Evolutionary conservation across 2,113 vertebrate genomes (phyloP), one percentile per base, ranked within the genome.

Genomic region (Pluvialis apricaria): DNA sequence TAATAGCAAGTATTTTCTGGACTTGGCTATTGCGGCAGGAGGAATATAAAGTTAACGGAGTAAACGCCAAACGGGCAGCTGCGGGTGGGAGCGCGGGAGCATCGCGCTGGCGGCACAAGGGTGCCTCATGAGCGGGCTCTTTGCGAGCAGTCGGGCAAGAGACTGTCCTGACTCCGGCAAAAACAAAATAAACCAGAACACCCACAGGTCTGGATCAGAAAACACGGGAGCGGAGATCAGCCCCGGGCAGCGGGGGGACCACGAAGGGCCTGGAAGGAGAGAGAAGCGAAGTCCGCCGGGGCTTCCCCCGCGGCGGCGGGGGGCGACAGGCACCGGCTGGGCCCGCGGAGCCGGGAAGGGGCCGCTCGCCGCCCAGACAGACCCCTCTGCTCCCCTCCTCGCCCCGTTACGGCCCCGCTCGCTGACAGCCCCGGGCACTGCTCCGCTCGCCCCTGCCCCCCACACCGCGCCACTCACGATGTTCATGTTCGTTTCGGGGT

Each of bases 401-500:
- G 60, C 21, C 66, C 71, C 61, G 29, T 1, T 10, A 6, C 64
- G 8, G 52, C 77, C 32, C 10, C 20, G 47, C 20, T 62, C 26
- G 42, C 13, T 10, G 10, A 15, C 61, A 10, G 7, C 3, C 22
- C 9, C 47, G 52, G 42, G 47, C 93, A 3, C 65, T 4, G 0
- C 6, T 3, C 62, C 24, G 57, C 76, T 4, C 55, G 28, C 24
- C 47, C 29, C 55, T 42, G 40, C 71, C 5, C 21, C 52, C 77
- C 34, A 12, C 42, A 19, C 76, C 36, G 13, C 73, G 10, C 57
- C 76, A 96, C 98, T 98, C 96, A 98, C 98, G 85, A 98, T 96
- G 83, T 98, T 98, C 98, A 98, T 98, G n/a, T 69, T 75, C 5
- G 92, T 64, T 69, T 98, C 98, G 61, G 97, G 98, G 65, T 98